Base-by-base conservation (phyloP, 2,888 invertebrate genomes). In the Morpho deidamia region DNA sequence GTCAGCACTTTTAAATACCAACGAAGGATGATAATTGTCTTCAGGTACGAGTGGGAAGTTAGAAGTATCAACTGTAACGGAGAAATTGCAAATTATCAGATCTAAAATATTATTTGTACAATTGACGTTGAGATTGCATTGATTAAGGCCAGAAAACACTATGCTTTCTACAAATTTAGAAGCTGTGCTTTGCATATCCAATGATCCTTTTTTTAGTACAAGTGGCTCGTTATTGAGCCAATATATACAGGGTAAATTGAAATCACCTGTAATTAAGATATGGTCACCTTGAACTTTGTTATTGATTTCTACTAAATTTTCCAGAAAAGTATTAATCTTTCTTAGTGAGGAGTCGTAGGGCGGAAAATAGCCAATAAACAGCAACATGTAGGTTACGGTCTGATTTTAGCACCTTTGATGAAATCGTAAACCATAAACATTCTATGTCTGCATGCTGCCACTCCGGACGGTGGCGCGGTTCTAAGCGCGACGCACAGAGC, bases 361-460 rank as follows among this genome's bases (percentile, higher is more conserved):
- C 2, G 55, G 47, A 33, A 55, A 47, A 14, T 55, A 55, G 1
- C 42, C 43, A 32, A 43, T n/a, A n/a, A n/a, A n/a, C 39, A 12
- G 44, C 55, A 12, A 55, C 39, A 45, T 55, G 46, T 8, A 55
- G 10, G 23, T 55, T 34, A 11, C 38, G 39, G 7, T 7, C 8
- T 2, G 12, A 9, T 7, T 32, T 11, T 1, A 48, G 11, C 2
- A 39, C 23, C 1, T 11, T 9, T 2, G 47, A 35, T 11, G 51
- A 48, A 1, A 55, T 37, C 1, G 51, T 46, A 11, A 50, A 7
- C 51, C 51, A 55, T 9, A 51, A n/a, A n/a, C 42, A 39, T 42
- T 55, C 50, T 8, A 55, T 35, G n/a, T 51, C 39, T 1, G 38
- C 38, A 1, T 23, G 10, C 14, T 34, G 7, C 53, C 44, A 54